phyloP scores from a whole-genome alignment of 2,888 invertebrate genomes.

The Hypomecis atomaria region DNA sequence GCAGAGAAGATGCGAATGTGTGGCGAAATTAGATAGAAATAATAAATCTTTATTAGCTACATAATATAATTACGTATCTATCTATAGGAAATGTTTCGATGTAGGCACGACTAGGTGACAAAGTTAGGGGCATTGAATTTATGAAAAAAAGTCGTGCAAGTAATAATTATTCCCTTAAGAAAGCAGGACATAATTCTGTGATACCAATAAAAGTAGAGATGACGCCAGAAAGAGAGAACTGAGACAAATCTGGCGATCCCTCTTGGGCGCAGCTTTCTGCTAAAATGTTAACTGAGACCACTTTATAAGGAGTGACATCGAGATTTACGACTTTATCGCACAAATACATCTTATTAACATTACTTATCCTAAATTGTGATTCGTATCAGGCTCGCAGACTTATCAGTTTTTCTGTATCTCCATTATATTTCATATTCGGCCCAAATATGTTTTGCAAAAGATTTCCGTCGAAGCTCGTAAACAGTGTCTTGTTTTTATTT shows the following conservation, averaged over 20 bases:
- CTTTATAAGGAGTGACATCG: constrained; percentile 3
- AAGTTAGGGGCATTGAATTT: too few relatives aligned
- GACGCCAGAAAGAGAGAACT: neutral
- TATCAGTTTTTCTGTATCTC: constrained; percentile 45
- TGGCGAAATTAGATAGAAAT: neutral
- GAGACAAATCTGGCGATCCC: neutral
- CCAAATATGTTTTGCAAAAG: constrained; percentile 38
- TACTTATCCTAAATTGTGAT: constrained; percentile 21
- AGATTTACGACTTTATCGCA: constrained; percentile 9
- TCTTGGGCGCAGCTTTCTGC: neutral
- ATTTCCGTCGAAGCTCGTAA: constrained; percentile 60
- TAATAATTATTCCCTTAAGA: too few relatives aligned
- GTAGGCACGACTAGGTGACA: too few relatives aligned
- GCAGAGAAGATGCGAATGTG: neutral
- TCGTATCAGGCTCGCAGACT: constrained; percentile 10
- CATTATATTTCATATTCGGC: constrained; percentile 32
- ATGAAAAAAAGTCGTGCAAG: too few relatives aligned
- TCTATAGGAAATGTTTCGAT: too few relatives aligned
- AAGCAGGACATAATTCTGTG: too few relatives aligned
- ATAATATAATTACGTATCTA: too few relatives aligned
- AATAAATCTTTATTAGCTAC: too few relatives aligned
- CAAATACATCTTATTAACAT: constrained; percentile 18
- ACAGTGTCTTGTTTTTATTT: constrained; percentile 73
- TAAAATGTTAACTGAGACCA: neutral
- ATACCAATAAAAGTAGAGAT: too few relatives aligned